Percentiles rank a stretch among this genome's conserved stretches.
phyloP scores from a whole-genome alignment of 2,797 vertebrate genomes.

The Acomys russatus region DNA sequence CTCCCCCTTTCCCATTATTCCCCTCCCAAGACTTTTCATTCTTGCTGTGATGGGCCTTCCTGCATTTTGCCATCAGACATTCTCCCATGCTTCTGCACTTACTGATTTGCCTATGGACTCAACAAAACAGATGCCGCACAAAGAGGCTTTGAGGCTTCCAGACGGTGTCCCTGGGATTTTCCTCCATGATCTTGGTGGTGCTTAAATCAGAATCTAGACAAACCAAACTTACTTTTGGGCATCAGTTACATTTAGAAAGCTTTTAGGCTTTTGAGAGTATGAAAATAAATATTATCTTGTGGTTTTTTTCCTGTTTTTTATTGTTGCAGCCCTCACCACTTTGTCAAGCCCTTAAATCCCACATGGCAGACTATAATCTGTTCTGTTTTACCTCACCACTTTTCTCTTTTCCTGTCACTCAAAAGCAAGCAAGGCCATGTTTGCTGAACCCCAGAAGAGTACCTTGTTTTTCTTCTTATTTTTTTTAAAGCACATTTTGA shows the following conservation, averaged over 20 bases:
- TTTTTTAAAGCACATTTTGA: not conserved
- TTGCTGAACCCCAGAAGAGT: not conserved
- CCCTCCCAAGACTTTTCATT: not conserved
- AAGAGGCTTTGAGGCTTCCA: conserved; percentile 8
- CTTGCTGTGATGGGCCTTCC: not conserved
- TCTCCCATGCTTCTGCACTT: not conserved
- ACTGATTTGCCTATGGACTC: not conserved
- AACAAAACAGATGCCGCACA: not conserved
- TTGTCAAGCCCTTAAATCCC: conserved; percentile 17
- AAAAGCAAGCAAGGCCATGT: not conserved
- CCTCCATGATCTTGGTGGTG: not conserved
- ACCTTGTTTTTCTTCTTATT: not conserved
- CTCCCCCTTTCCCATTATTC: no score
- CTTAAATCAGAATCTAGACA: conserved; percentile 40
- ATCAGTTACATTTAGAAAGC: conserved; percentile 23
- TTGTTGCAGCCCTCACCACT: not conserved
- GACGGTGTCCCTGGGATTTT: conserved; percentile 14
- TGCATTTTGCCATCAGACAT: not conserved
- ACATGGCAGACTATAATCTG: not conserved
- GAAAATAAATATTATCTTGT: conserved; percentile 18
- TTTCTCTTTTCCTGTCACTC: not conserved
- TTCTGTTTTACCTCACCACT: conserved; percentile 2
- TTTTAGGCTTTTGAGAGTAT: conserved; percentile 12
- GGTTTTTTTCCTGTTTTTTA: not conserved
- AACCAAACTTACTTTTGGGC: conserved; percentile 43